Evolutionary conservation across 2,797 vertebrate genomes (phyloP).

Genomic region (Melanotaenia boesemani): DNA sequence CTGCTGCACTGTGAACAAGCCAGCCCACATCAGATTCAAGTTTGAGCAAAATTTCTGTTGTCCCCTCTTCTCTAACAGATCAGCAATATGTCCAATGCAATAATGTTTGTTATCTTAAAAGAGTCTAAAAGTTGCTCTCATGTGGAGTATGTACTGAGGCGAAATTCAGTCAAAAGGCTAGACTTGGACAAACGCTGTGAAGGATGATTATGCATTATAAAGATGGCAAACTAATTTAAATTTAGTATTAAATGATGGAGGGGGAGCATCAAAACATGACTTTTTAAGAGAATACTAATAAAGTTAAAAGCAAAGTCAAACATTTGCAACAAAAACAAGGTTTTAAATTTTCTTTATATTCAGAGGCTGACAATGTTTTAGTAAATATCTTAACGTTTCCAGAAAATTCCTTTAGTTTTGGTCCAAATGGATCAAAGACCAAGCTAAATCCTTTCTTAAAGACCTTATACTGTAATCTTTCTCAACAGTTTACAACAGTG

Average conservation of each 20-base stretch:
- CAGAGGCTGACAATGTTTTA: neutral
- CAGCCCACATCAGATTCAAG: slow-evolving; percentile 30
- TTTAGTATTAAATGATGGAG: neutral
- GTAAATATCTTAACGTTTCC: neutral
- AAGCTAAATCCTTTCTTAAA: neutral
- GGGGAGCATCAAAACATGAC: neutral
- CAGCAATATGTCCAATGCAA: slow-evolving; percentile 30
- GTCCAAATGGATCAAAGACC: neutral
- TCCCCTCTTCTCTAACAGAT: slow-evolving; percentile 15
- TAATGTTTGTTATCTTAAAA: slow-evolving; percentile 9
- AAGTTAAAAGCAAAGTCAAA: neutral
- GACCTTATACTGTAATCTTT: neutral
- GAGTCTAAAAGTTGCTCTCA: neutral
- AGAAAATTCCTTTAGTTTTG: neutral
- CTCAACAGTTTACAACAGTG: neutral
- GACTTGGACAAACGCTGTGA: neutral
- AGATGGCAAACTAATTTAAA: neutral
- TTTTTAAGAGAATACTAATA: neutral
- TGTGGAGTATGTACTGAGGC: neutral
- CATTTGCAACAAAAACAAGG: neutral
- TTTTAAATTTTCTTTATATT: neutral
- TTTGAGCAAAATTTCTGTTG: slow-evolving; percentile 2
- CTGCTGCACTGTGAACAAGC: slow-evolving; percentile 8
- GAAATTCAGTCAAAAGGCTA: neutral
- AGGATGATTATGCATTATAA: neutral